phyloP scores from a whole-genome alignment of 2,888 invertebrate genomes.

The Iphiclides podalirius region DNA sequence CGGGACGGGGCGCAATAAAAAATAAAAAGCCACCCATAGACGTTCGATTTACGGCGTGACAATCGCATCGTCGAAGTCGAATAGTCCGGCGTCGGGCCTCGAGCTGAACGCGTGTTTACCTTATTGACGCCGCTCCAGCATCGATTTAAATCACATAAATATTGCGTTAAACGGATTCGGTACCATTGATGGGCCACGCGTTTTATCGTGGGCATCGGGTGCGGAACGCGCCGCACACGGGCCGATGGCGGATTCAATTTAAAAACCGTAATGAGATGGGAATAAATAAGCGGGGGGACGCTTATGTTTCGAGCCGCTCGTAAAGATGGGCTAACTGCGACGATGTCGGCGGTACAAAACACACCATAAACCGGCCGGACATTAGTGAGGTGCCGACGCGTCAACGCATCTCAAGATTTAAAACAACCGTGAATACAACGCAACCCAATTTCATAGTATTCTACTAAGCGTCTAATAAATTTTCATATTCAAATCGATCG shows the following conservation, averaged over 20 bases:
- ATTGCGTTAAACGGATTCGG: conserved; percentile 60
- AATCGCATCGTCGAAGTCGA: too few species aligned
- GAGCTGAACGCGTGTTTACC: conserved; percentile 59
- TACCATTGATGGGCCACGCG: conserved; percentile 66
- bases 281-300: conserved; percentile 78
- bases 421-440: too few species aligned
- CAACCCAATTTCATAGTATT: too few species aligned
- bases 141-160: conserved; percentile 66
- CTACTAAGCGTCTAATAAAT: too few species aligned
- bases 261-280: conserved; percentile 78
- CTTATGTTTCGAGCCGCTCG: conserved; percentile 77
- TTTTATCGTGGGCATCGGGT: conserved; percentile 30
- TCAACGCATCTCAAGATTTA: conserved; percentile 31
- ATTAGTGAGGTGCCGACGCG: conserved; percentile 51
- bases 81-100: too few species aligned
- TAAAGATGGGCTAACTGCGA: conserved; percentile 80
- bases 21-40: conserved; percentile 37
- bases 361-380: too few species aligned
- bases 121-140: conserved; percentile 61
- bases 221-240: too few species aligned
- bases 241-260: conserved; percentile 75
- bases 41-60: conserved; percentile 62
- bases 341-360: conserved; percentile 58
- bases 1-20: too few species aligned
- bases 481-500: too few species aligned